Evolutionary conservation across 1,140 invertebrate genomes (phyloP).

Genomic region (Stegodyphus mimosarum): DNA sequence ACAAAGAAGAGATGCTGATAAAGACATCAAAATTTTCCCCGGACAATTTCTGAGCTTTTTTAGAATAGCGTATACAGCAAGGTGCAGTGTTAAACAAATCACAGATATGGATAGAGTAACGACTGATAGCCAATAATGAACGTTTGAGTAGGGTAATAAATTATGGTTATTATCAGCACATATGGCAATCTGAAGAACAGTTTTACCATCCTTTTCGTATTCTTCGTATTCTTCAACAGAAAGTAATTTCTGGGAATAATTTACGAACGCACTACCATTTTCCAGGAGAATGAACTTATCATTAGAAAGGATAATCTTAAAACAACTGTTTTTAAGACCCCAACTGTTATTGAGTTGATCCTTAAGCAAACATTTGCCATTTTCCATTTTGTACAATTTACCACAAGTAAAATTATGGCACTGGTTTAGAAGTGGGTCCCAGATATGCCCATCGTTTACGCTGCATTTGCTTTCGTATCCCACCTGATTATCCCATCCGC

Average conservation of each 20-base stretch:
- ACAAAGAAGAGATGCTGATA: slow-evolving; percentile 70
- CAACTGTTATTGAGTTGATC: background rate
- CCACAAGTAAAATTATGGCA: slow-evolving; percentile 64
- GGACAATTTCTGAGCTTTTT: slow-evolving; percentile 71
- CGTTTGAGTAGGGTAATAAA: slow-evolving; percentile 59
- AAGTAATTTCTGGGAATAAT: slow-evolving; percentile 53
- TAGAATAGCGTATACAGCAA: slow-evolving; percentile 70
- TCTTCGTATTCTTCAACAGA: slow-evolving; percentile 63
- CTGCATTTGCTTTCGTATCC: background rate
- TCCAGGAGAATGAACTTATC: slow-evolving; percentile 39
- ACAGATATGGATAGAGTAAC: slow-evolving; percentile 68
- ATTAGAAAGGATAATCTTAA: slow-evolving; percentile 9
- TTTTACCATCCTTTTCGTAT: slow-evolving; percentile 33
- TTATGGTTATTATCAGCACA: slow-evolving; percentile 61
- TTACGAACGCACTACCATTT: slow-evolving; percentile 62
- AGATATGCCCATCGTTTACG: slow-evolving; percentile 62
- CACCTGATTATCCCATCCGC: background rate
- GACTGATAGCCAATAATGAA: slow-evolving; percentile 65
- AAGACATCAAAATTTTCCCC: slow-evolving; percentile 71
- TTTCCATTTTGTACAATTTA: slow-evolving; percentile 56
- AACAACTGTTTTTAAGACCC: slow-evolving; percentile 34
- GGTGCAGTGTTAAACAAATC: slow-evolving; percentile 67
- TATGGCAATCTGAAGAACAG: slow-evolving; percentile 51
- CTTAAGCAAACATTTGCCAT: slow-evolving; percentile 60
- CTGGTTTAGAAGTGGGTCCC: slow-evolving; percentile 63